Base-by-base conservation (phyloP, 2,888 invertebrate species). In the Hirtodrosophila trivittata region DNA sequence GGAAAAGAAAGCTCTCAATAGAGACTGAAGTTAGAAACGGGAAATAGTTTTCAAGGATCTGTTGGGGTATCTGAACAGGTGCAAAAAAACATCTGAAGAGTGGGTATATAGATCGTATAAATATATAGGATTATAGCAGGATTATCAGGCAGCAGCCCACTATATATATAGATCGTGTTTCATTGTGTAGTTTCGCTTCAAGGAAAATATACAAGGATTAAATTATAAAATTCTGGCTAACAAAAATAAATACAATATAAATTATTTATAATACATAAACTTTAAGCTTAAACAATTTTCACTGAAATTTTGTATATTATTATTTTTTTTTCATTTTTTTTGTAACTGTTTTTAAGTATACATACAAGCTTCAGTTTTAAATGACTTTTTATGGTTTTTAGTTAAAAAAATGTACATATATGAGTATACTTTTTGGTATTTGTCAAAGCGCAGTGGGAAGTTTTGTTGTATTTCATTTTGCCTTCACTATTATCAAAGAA, bases 401-500 rank as follows among this genome's bases (percentile, higher is more conserved):
- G 49, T 65, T 75, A 75, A 70, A 50, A 51, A 56, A 49, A 46
- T 66, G 42, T 39, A 71, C 26, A 71, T 55, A 57, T 63, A 66
- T 63, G 67, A 60, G 49, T 63, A 45, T 54, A 25, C 10, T 62
- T 71, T 67, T 71, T 82, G 80, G 82, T 83, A 72, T 88, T 85
- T 88, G 80, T 87, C 77, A 87, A 90, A 89, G 89, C 90, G 90
- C 90, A 90, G 90, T 90, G 90, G 90, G 90, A 90, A 90, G 90
- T 90, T 90, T 89, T 89, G 88, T 89, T 88, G 89, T 89, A 88
- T 89, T 86, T 87, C 73, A 87, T 87, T 87, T 85, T 86, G 82
- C 77, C 77, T 87, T 84, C 74, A 72, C 80, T 86, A 81, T 84
- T 81, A 84, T 81, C 75, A 68, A 75, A 68, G 74, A 80, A 57